phyloP scores from a whole-genome alignment of 37 sponge, comb jelly and placozoan species.

The Mnemiopsis leidyi region DNA sequence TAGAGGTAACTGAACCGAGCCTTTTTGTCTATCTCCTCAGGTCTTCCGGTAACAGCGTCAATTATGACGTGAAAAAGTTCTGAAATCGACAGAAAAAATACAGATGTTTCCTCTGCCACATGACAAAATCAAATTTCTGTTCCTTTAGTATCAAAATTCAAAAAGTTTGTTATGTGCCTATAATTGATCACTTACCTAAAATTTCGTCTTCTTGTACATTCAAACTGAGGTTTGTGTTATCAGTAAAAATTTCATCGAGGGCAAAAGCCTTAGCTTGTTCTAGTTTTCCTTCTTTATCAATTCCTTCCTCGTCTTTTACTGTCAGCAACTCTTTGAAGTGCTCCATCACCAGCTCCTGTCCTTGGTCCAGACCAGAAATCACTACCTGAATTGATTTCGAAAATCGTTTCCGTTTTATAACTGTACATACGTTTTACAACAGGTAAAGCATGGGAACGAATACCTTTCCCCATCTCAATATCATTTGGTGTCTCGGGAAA shows the following conservation, averaged over 20 bases:
- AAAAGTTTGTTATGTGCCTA: no score
- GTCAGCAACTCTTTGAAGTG: slow-evolving; percentile 33
- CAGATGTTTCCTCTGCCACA: no score
- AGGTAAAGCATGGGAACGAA: no score
- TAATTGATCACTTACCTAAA: slow-evolving; percentile 20
- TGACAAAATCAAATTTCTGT: no score
- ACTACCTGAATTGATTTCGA: slow-evolving; percentile 55
- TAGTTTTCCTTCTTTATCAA: slow-evolving; percentile 11
- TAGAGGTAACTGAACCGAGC: slow-evolving; percentile 60
- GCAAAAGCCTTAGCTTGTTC: slow-evolving; percentile 55
- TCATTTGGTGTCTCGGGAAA: no score
- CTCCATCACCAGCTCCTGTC: slow-evolving; percentile 46
- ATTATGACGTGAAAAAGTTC: slow-evolving; percentile 36
- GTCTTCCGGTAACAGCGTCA: neutral
- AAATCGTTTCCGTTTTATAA: no score
- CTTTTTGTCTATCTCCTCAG: neutral
- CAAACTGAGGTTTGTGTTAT: slow-evolving; percentile 59
- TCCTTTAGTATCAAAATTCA: no score
- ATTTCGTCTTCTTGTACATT: slow-evolving; percentile 59
- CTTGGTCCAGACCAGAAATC: slow-evolving; percentile 46
- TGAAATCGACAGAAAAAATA: neutral
- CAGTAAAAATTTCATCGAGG: slow-evolving; percentile 56
- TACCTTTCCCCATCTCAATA: no score
- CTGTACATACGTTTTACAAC: no score
- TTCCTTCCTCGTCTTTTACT: slow-evolving; percentile 33